Base-by-base conservation (phyloP, 2,888 invertebrate species). In the Macaria notata region DNA sequence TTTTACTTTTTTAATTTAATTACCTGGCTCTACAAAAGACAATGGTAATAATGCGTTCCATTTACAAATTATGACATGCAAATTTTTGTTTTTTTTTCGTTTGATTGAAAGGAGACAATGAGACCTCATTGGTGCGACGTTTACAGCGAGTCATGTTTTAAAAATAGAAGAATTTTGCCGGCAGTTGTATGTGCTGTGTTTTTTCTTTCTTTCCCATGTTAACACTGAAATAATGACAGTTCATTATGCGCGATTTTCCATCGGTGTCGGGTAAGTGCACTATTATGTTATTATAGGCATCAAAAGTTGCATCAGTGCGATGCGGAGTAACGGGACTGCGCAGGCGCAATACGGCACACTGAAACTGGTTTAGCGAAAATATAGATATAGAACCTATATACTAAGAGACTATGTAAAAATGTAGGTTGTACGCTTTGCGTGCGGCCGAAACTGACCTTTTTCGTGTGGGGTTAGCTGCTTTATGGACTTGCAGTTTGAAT, bases 1-100 rank as follows among this genome's bases (percentile, higher is more conserved):
- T 85, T 83, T 84, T 84, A 84, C 83, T 87, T 88, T 85, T 87
- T 86, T 78, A 81, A 89, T 89, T 88, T 85, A 88, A 90, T 89
- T 88, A 88, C 83, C 83, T 64, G 70, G 72, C 75, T 75, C 65
- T 54, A 64, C 70, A 57, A 74, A 73, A 88, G 84, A 90, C 88
- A 88, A 90, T 83, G 84, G 83, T 71, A 75, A 75, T 84, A 84
- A 83, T 83, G 79, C 81, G 82, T 86, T 83, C 77, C 67, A 78
- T 83, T 86, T 84, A 83, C 67, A 64, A 68, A 79, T 83, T 84
- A 79, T 74, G 80, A 80, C 80, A 80, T 84, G 84, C 83, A 78
- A 84, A 86, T 84, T 81, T 80, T 72, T 75, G 68, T 72, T 65
- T 52, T 3, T 36, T 63, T 62, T 59, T 60, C 50, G 43, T 56